Evolutionary conservation across 2,888 invertebrate genomes (phyloP).

Genomic region (Pyrocoelia pectoralis): DNA sequence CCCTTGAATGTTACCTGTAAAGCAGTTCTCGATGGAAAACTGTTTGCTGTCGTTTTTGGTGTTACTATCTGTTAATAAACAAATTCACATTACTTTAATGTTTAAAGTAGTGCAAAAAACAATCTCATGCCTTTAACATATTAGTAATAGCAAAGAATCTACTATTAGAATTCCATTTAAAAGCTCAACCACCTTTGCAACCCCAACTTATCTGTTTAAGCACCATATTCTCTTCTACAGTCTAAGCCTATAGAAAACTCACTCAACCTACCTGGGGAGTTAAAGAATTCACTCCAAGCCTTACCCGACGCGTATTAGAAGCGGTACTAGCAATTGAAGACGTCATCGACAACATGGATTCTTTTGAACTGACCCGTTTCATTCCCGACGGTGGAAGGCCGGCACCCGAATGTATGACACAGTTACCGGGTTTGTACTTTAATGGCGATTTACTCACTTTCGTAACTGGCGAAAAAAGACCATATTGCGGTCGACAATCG

Average conservation of each 20-base stretch:
- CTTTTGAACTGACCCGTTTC: conserved; percentile 82
- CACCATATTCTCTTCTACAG: neutral
- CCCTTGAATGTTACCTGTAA: conserved; percentile 67
- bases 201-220: conserved; percentile 1
- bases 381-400: conserved; percentile 61
- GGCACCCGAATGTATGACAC: conserved; percentile 67
- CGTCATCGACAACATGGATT: conserved; percentile 75
- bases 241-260: neutral
- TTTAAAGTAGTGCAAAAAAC: neutral
- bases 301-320: conserved; percentile 74
- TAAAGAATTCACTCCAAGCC: conserved; percentile 77
- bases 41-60: conserved; percentile 66
- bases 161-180: no score
- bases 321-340: conserved; percentile 63
- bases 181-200: no score
- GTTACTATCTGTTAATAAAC: conserved; percentile 59
- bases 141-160: no score
- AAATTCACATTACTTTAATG: conserved; percentile 19
- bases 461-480: conserved; percentile 90
- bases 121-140: neutral
- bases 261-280: conserved; percentile 69
- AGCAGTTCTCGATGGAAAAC: conserved; percentile 67
- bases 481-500: conserved; percentile 88
- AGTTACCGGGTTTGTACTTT: conserved; percentile 68
- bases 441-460: conserved; percentile 90